Percentiles rank a stretch among this genome's conserved stretches.
phyloP scores from a whole-genome alignment of 2,888 invertebrate species.

The Parnassius mnemosyne region DNA sequence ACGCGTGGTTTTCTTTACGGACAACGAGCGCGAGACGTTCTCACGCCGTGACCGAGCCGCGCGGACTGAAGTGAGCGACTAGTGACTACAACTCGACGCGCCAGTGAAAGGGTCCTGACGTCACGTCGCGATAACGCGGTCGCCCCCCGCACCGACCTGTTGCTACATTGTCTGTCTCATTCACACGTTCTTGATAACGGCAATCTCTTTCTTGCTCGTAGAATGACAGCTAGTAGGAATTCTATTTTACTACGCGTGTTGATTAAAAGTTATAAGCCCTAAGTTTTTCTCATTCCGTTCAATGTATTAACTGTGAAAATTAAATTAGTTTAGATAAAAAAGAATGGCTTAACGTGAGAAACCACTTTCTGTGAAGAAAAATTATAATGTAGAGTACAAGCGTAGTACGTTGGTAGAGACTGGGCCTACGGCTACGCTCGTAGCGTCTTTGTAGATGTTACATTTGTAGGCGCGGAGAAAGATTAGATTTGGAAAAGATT shows the following conservation, averaged over 20 bases:
- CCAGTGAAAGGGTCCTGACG: constrained; percentile 81
- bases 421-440: neutral
- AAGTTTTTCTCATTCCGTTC: neutral
- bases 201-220: constrained; percentile 32
- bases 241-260: constrained; percentile 30
- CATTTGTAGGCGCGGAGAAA: neutral
- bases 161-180: constrained; percentile 60
- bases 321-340: neutral
- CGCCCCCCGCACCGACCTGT: constrained; percentile 54
- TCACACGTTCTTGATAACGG: constrained; percentile 33
- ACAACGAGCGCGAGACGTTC: constrained; percentile 67
- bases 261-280: neutral
- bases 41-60: constrained; percentile 78
- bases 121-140: constrained; percentile 76
- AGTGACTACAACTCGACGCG: constrained; percentile 51
- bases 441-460: neutral
- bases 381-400: neutral
- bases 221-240: constrained; percentile 46
- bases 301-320: neutral
- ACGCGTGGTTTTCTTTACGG: constrained; percentile 64
- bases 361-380: neutral
- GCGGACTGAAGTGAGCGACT: constrained; percentile 60
- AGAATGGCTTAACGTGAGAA: neutral
- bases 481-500: no score
- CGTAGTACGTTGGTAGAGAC: constrained; percentile 15